Evolutionary conservation across 2,888 invertebrate genomes (phyloP).

Genomic region (Drosophila sordidula): DNA sequence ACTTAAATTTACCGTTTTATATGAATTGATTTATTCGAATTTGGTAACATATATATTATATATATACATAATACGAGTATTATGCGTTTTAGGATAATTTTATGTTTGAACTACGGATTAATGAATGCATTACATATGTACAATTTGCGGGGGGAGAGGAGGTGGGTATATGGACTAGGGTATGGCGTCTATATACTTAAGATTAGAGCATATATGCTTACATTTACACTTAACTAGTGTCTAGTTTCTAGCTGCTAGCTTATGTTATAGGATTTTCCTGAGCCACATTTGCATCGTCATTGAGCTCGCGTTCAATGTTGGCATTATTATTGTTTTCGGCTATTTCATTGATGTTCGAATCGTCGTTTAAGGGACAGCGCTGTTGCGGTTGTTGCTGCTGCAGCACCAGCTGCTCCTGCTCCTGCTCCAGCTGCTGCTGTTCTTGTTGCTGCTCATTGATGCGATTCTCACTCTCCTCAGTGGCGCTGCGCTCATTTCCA

Average conservation of each 20-base stretch:
- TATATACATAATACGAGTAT: conserved; percentile 22
- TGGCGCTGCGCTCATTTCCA: conserved; percentile 21
- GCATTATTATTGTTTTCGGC: conserved; percentile 85
- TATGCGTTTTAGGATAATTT: conserved; percentile 12
- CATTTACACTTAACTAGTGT: conserved; percentile 3
- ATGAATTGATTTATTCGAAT: conserved; percentile 36
- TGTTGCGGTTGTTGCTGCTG: conserved; percentile 36
- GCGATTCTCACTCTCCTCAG: conserved; percentile 83
- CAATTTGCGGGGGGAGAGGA: neutral
- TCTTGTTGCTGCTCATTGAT: conserved; percentile 78
- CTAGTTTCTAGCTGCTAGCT: conserved; percentile 9
- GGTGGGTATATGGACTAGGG: neutral
- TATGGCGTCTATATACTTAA: conserved; percentile 32
- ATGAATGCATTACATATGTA: conserved; percentile 32
- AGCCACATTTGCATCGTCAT: conserved; percentile 75
- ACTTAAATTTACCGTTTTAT: conserved; percentile 38
- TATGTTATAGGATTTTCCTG: conserved; percentile 54
- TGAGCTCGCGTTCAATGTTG: conserved; percentile 83
- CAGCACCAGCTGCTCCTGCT: conserved; percentile 17
- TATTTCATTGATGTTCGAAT: conserved; percentile 83
- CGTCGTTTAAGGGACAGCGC: conserved; percentile 48
- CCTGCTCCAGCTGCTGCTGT: conserved; percentile 54
- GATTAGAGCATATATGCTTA: conserved; percentile 4
- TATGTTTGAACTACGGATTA: conserved; percentile 6
- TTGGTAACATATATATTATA: conserved; percentile 35